A percentile compares a stretch with the other conserved stretches of the same genome.
Evolutionary conservation across 2,797 vertebrate genomes (phyloP).

Genomic region (Propithecus perrieri): DNA sequence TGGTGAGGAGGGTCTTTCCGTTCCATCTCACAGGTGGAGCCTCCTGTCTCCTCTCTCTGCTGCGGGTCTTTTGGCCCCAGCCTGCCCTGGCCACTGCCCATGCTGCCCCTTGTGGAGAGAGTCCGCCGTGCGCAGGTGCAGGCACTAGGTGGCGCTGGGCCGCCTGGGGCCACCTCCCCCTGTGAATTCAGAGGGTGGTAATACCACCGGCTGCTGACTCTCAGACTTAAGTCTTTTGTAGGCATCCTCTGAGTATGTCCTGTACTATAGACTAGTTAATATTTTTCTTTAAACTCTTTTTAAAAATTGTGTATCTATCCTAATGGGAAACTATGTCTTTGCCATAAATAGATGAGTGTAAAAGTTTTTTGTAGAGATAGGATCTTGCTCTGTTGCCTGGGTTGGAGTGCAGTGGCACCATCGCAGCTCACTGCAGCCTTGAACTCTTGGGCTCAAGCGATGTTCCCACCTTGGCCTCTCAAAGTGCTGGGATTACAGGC

Average conservation of each 20-base stretch:
- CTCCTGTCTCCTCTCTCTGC: background rate
- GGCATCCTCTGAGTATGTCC: background rate
- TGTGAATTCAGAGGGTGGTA: background rate
- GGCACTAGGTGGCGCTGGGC: constrained; percentile 20
- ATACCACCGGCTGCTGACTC: accelerated
- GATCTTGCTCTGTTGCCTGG: background rate
- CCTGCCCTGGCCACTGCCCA: background rate
- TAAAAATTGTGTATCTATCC: background rate
- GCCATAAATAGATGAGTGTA: background rate
- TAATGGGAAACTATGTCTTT: background rate
- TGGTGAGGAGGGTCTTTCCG: background rate
- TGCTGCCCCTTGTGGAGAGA: background rate
- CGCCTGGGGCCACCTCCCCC: accelerated
- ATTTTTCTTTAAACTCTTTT: background rate
- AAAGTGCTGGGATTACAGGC: too few species aligned
- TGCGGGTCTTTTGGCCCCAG: background rate
- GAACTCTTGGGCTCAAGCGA: too few species aligned
- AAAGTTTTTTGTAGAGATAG: background rate
- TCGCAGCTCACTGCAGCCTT: background rate
- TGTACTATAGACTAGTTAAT: background rate
- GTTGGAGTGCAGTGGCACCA: background rate
- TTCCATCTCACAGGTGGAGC: background rate
- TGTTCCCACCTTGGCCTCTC: too few species aligned
- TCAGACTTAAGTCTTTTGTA: background rate
- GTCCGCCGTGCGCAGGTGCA: accelerated